A percentile compares a stretch with the other conserved stretches of the same genome.
These are phyloP conservation scores for Portunus trituberculatus DNA, from an alignment of 1,140 invertebrate genomes.

Conservation along the genomic window DNA sequence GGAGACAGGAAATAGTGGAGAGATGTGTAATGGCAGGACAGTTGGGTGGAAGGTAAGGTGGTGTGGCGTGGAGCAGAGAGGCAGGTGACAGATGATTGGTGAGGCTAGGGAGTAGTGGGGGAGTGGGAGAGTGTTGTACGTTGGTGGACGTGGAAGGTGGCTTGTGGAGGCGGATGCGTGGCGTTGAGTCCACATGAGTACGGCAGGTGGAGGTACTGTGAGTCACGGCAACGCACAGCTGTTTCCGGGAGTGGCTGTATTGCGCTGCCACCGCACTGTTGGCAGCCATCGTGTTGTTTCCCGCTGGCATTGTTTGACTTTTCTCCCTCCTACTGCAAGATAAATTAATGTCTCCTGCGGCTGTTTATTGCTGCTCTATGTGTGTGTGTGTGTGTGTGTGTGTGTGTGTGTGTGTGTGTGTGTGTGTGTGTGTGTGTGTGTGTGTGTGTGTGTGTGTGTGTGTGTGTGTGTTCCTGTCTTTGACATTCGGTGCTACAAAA, in stretches of 20 bases:
- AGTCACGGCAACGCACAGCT: not conserved
- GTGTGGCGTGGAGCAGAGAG: not conserved
- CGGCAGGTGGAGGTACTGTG: not conserved
- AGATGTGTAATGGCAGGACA: not conserved
- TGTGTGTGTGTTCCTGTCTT: not conserved
- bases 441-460: constrained; percentile 29
- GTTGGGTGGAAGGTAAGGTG: not conserved
- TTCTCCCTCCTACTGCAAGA: too few relatives aligned
- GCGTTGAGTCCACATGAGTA: not conserved
- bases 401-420: constrained; percentile 1
- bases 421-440: constrained; percentile 29
- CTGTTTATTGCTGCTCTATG: too few relatives aligned
- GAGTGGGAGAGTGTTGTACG: not conserved
- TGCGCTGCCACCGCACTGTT: too few relatives aligned
- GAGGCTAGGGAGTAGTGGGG: not conserved
- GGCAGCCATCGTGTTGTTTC: too few relatives aligned
- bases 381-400: too few relatives aligned
- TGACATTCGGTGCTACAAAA: not conserved
- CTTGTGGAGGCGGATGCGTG: not conserved
- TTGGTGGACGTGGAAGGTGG: not conserved
- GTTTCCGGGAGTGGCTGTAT: not conserved
- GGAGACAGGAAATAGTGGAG: not conserved
- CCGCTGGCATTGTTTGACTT: too few relatives aligned
- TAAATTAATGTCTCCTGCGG: too few relatives aligned
- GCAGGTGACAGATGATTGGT: not conserved